Evolutionary conservation across 2,797 vertebrate genomes (phyloP).

Genomic region (Molossus molossus): DNA sequence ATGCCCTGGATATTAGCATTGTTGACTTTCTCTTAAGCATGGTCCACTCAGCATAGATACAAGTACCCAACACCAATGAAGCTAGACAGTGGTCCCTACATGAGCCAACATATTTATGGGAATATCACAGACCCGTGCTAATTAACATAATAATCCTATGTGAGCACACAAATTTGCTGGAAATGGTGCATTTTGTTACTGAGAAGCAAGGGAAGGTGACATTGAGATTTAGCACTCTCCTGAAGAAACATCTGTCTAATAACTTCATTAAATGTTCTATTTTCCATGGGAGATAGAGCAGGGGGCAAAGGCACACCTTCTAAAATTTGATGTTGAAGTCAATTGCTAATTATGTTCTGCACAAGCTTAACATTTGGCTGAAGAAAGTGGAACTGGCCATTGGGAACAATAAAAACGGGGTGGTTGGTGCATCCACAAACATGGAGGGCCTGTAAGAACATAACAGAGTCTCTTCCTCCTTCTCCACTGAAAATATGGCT

Average conservation of each 20-base stretch:
- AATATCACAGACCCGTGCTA: background rate
- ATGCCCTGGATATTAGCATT: background rate
- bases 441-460: background rate
- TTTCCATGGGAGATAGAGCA: background rate
- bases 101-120: background rate
- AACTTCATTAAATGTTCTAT: background rate
- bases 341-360: background rate
- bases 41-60: background rate
- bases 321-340: background rate
- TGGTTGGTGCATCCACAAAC: too few species aligned
- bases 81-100: background rate
- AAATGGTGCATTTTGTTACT: background rate
- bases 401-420: background rate
- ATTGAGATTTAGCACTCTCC: background rate
- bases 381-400: background rate
- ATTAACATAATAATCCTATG: background rate
- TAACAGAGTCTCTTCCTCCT: background rate
- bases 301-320: background rate
- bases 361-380: background rate
- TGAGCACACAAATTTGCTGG: background rate
- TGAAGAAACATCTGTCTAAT: background rate
- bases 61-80: background rate
- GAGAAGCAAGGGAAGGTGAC: background rate
- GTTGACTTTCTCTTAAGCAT: background rate
- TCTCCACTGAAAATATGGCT: background rate